These are phyloP conservation scores for Drosophila merina DNA, from an alignment of 2,888 invertebrate genomes.

Conservation along the genomic window DNA sequence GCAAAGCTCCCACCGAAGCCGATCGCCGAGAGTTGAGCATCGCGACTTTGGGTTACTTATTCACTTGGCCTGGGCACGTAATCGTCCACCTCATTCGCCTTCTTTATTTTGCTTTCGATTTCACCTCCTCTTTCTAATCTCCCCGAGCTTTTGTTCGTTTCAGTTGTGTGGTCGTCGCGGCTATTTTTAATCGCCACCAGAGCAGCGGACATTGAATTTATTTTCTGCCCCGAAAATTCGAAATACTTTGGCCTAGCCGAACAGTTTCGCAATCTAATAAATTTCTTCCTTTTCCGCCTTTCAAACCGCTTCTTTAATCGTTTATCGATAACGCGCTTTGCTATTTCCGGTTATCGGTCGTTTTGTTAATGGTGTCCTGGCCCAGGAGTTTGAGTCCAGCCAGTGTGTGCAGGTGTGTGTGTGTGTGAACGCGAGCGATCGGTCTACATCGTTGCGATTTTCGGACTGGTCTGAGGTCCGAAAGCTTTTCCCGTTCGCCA, in stretches of 20 bases:
- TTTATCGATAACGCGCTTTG: slow-evolving; percentile 33
- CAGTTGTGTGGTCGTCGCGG: slow-evolving; percentile 56
- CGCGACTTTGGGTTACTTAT: slow-evolving; percentile 42
- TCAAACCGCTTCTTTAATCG: slow-evolving; percentile 1
- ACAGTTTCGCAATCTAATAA: slow-evolving; percentile 36
- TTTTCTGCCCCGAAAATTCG: slow-evolving; percentile 53
- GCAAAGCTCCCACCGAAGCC: slow-evolving; percentile 88
- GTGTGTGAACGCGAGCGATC: slow-evolving; percentile 45
- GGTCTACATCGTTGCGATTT: slow-evolving; percentile 83
- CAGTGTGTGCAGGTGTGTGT: slow-evolving; percentile 9
- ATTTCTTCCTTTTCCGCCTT: neutral
- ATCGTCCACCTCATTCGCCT: slow-evolving; percentile 37
- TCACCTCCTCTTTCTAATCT: slow-evolving; percentile 57
- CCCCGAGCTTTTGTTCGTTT: slow-evolving; percentile 59
- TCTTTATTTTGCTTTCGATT: slow-evolving; percentile 21
- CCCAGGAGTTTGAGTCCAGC: slow-evolving; percentile 4
- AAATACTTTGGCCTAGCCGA: slow-evolving; percentile 46
- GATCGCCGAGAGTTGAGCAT: slow-evolving; percentile 85
- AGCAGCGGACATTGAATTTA: slow-evolving; percentile 78
- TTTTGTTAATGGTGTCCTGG: neutral
- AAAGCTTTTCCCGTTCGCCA: slow-evolving; percentile 67
- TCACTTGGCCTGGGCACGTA: slow-evolving; percentile 68
- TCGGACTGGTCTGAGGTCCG: slow-evolving; percentile 80
- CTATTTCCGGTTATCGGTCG: slow-evolving; percentile 17
- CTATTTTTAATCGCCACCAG: slow-evolving; percentile 79